Base-by-base conservation (phyloP, 2,113 vertebrate genomes). In the Sialia sialis region DNA sequence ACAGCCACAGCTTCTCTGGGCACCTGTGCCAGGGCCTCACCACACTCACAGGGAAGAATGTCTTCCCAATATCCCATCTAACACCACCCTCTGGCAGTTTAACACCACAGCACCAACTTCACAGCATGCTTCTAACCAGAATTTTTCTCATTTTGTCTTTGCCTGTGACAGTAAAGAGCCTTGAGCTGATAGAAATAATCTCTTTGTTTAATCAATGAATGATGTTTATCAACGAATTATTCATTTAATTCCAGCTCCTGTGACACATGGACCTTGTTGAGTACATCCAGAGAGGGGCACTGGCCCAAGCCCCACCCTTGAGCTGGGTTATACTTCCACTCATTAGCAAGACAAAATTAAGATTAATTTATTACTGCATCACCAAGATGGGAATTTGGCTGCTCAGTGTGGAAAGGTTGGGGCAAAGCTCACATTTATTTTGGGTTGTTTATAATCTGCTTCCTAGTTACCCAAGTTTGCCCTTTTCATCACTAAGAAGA, bases 391-490 rank as follows among this genome's bases (percentile, higher is more conserved):
- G 75, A 63, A 69, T 54, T 36, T 79, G 91, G 68, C 58, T 84
- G 12, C 38, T 34, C 20, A 44, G 59, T 2, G 23, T 9, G 15
- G 85, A 87, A 60, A 76, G 89, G 66, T 48, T 39, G 68, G 78
- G 92, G 81, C 91, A 82, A 89, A 90, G 87, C 89, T 91, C 83
- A 72, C 1, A 1, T 90, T 93, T 94, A 70, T 95, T 95, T 96
- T 91, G 44, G 75, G 93, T 62, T 97, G 96, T 97, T 97, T 97
- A 95, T 96, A 94, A 95, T 95, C 95, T 87, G 94, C 54, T 56
- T 87, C 94, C 73, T 96, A 84, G 95, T 54, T 84, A 94, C 94
- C 84, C 78, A 93, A 70, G 67, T 94, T 66, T 73, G 70, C 62
- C 78, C 75, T 96, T 94, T 96, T 92, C 80, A 62, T 54, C 44